Evolutionary conservation across 2,797 vertebrate species (phyloP), one percentile per base, ranked within the genome.

Genomic region (Diplodus sargus): DNA sequence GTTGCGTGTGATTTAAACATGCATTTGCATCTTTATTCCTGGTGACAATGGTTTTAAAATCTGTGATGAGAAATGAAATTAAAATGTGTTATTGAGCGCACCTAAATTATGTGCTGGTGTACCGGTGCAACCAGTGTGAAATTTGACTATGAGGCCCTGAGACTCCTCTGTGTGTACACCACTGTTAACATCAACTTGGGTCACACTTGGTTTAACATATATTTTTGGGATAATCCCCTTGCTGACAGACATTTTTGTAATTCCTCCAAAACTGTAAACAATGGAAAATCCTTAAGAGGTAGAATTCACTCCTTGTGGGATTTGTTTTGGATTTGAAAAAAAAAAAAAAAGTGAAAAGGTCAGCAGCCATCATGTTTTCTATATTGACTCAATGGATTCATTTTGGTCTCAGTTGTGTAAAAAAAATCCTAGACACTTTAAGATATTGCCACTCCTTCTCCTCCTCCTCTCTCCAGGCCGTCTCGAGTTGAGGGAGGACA

Each of bases 401-500:
- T 53, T 74, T 65, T 56, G 15, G 6, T 63, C 43, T 45, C 25
- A 22, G 11, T 34, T 12, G 3, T 43, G 20, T 25, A 48, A 70
- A 42, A 54, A 54, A 14, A 34, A 34, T 34, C 34, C 34, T 28
- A 39, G 16, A 67, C 51, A 20, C 6, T n/a, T 47, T 3, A 23
- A 52, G 43, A 65, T 52, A 20, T 3, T 45, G 28, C 47, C 47
- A 10, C 18, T 17, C 18, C 23, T 57, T 7, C 9, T n/a, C 7
- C 39, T 10, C n/a, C 11, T 30, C 23, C 12, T 63, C 9, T 48
- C 23, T 73, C 18, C 87, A 99, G 98, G 98, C 66, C 97, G 96
- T 63, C 96, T 99, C 61, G 98, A 99, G 92, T 93, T 99, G 88
- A 96, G 97, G 84, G 98, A 99, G 94, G 97, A 99, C 89, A 99